Evolutionary conservation across 2,888 invertebrate genomes (phyloP).

Genomic region (Cosmia pyralina): DNA sequence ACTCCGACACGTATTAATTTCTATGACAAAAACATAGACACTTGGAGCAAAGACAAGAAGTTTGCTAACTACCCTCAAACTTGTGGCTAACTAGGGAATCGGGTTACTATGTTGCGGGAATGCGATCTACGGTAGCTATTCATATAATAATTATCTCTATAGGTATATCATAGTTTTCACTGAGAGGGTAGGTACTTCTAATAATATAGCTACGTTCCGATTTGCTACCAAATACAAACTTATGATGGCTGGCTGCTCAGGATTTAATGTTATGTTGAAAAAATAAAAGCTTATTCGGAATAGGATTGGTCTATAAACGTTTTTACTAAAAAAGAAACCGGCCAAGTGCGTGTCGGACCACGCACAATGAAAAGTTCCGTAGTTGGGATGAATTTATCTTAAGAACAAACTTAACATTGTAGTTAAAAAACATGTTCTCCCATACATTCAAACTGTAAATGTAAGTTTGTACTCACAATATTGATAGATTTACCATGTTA

Average conservation of each 20-base stretch:
- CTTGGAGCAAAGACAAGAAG: slow-evolving; percentile 47
- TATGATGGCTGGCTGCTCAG: not conserved
- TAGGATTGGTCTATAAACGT: not conserved
- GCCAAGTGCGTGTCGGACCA: no score
- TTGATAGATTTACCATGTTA: no score
- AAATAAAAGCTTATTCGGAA: not conserved
- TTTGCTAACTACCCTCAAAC: slow-evolving; percentile 53
- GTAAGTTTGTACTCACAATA: no score
- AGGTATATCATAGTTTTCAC: not conserved
- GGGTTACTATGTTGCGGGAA: slow-evolving; percentile 31
- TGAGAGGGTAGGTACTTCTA: not conserved
- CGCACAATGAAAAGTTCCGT: no score
- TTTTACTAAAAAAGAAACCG: no score
- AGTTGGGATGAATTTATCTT: no score
- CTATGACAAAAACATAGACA: slow-evolving; percentile 49
- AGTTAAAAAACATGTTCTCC: no score
- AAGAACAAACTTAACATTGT: no score
- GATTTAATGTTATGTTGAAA: not conserved
- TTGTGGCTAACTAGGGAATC: slow-evolving; percentile 51
- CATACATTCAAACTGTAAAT: no score
- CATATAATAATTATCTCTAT: not conserved
- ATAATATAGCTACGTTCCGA: not conserved
- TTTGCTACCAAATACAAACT: not conserved
- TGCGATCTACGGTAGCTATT: slow-evolving; percentile 32
- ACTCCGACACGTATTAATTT: slow-evolving; percentile 55